phyloP scores from a whole-genome alignment of 2,888 invertebrate genomes.

The Muscina levida region DNA sequence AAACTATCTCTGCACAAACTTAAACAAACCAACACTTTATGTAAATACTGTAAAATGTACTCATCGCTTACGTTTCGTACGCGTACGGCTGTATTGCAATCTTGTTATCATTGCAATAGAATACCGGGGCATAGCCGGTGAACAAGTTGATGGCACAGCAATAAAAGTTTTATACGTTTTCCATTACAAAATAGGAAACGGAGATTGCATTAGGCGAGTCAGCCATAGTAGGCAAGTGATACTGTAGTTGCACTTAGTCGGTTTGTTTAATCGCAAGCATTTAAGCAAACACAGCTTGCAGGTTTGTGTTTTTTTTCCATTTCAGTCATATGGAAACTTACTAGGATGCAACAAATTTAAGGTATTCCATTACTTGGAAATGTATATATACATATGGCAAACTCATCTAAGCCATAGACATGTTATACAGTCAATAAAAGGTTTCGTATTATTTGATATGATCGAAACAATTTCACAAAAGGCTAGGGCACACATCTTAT shows the following conservation, averaged over 20 bases:
- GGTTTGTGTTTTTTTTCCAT: not conserved
- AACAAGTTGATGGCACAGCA: not conserved
- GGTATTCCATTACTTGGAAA: too few species aligned
- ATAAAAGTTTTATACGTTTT: slow-evolving; percentile 47
- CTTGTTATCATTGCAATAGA: too few species aligned
- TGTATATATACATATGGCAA: not conserved
- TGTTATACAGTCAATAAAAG: too few species aligned
- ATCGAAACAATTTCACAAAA: too few species aligned
- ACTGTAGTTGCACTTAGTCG: slow-evolving; percentile 24
- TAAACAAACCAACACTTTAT: not conserved
- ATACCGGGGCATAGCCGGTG: too few species aligned
- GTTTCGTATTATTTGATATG: too few species aligned
- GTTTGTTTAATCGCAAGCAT: not conserved
- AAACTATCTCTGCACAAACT: too few species aligned
- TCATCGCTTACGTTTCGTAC: too few species aligned
- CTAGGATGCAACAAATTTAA: too few species aligned
- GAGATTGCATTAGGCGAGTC: slow-evolving; percentile 54
- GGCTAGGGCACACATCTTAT: too few species aligned
- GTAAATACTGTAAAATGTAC: not conserved
- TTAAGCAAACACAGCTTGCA: not conserved
- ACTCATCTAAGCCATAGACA: too few species aligned
- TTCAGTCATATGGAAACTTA: not conserved
- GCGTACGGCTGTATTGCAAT: too few species aligned
- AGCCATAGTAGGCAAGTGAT: slow-evolving; percentile 50
- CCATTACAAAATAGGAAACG: slow-evolving; percentile 47